Evolutionary conservation across 2,797 vertebrate species (phyloP).

Genomic region (Urocyon cinereoargenteus): DNA sequence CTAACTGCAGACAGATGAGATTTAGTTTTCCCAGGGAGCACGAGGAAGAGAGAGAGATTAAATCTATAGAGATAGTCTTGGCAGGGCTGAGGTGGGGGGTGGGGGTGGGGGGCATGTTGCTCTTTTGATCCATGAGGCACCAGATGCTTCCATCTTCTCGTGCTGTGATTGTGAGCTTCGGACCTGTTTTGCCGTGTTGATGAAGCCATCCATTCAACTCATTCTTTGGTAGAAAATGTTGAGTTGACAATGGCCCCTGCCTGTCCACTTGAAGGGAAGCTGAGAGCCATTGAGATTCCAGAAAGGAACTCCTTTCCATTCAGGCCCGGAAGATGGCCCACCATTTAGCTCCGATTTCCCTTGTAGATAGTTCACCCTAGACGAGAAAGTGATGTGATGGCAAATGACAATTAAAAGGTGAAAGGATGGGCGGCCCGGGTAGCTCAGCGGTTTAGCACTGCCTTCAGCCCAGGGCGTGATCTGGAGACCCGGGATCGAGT

Average conservation of each 20-base stretch:
- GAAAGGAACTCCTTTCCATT: neutral
- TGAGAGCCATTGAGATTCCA: neutral
- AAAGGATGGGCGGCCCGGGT: neutral
- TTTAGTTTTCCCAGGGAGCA: slow-evolving; percentile 77
- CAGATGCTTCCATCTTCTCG: neutral
- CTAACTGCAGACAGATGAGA: slow-evolving; percentile 85
- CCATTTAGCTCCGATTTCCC: neutral
- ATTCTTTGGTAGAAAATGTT: neutral
- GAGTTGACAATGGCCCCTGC: neutral
- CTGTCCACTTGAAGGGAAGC: neutral
- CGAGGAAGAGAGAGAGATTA: neutral
- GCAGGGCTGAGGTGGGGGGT: neutral
- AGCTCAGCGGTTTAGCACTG: no score
- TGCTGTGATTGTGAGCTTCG: neutral
- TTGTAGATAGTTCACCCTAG: neutral
- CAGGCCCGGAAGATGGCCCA: neutral
- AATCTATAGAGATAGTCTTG: neutral
- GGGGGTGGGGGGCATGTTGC: neutral
- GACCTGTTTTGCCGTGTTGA: neutral
- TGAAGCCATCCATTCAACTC: neutral
- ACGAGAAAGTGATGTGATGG: neutral
- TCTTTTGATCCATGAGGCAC: neutral
- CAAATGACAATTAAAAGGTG: neutral
- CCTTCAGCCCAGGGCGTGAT: no score
- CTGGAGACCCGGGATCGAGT: no score